These are phyloP conservation scores for Hesperia comma DNA, from an alignment of 2,888 invertebrate species.

Conservation along the genomic window DNA sequence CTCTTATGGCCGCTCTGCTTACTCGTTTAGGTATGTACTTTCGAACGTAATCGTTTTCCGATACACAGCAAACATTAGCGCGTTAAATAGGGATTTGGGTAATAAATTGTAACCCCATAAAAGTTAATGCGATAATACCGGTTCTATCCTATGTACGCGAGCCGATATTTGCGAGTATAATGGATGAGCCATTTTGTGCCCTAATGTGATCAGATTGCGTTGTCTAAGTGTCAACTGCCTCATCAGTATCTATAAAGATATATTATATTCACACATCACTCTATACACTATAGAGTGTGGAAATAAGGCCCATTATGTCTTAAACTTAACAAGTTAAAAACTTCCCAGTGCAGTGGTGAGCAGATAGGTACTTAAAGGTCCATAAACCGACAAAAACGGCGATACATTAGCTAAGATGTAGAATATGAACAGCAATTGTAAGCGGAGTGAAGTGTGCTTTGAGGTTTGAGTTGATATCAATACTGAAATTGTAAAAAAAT, in stretches of 20 bases:
- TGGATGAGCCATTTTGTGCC: constrained; percentile 48
- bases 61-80: constrained; percentile 29
- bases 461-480: too few relatives aligned
- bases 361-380: too few relatives aligned
- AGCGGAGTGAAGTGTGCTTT: too few relatives aligned
- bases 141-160: constrained; percentile 10
- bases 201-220: constrained; percentile 59
- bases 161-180: constrained; percentile 60
- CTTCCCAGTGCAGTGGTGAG: too few relatives aligned
- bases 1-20: constrained; percentile 5
- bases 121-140: constrained; percentile 34
- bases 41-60: constrained; percentile 28
- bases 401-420: too few relatives aligned
- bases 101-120: constrained; percentile 38
- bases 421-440: too few relatives aligned
- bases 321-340: too few relatives aligned
- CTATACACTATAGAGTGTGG: too few relatives aligned
- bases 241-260: constrained; percentile 66
- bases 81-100: constrained; percentile 28
- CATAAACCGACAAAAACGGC: too few relatives aligned
- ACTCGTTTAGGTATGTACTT: constrained; percentile 11
- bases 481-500: too few relatives aligned
- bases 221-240: constrained; percentile 63
- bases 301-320: too few relatives aligned
- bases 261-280: too few relatives aligned